phyloP scores from a whole-genome alignment of 2,888 invertebrate species.

The Odontocerum albicorne region DNA sequence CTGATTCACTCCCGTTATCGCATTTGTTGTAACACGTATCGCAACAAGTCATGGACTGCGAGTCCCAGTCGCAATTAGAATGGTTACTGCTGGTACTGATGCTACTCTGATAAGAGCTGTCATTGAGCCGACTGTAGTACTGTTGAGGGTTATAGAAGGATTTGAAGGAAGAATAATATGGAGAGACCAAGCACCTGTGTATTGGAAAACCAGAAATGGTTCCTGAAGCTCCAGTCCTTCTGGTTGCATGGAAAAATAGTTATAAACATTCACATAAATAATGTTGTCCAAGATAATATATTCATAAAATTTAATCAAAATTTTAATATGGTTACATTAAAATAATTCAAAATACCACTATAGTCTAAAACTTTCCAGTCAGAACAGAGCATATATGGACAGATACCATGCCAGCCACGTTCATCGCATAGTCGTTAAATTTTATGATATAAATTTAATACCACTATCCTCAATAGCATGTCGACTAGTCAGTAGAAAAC shows the following conservation, averaged over 20 bases:
- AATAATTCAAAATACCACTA: no score
- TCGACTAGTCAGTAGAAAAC: no score
- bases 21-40: neutral
- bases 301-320: no score
- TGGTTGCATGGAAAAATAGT: conserved; percentile 35
- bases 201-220: conserved; percentile 56
- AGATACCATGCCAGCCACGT: no score
- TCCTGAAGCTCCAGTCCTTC: conserved; percentile 52
- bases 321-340: no score
- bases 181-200: conserved; percentile 51
- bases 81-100: conserved; percentile 3
- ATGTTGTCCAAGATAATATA: no score
- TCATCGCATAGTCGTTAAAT: no score
- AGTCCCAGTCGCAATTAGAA: neutral
- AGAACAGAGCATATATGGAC: no score
- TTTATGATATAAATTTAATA: no score
- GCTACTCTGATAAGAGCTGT: conserved; percentile 11
- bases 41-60: neutral
- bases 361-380: no score
- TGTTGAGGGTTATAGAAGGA: neutral
- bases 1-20: neutral
- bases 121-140: neutral
- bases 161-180: conserved; percentile 23
- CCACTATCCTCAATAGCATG: no score
- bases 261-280: no score